Evolutionary conservation across 2,113 vertebrate genomes (phyloP), one percentile per base, ranked within the genome.

Genomic region (Pholis gunnellus): DNA sequence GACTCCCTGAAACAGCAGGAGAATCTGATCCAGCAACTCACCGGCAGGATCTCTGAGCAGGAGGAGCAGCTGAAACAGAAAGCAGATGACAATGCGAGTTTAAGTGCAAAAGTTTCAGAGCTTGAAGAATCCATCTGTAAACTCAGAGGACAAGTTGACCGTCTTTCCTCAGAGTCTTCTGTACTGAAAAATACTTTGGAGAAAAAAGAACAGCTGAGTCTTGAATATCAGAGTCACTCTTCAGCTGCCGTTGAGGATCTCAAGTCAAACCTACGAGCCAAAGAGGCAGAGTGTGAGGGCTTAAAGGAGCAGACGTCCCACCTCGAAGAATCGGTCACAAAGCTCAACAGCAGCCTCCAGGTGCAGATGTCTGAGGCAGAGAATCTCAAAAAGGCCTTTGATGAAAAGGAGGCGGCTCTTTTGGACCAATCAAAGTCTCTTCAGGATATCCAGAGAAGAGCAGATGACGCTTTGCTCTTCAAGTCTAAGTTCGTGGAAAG

Each of bases 31-130:
- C 94, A 94, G 71, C 92, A 96, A 66, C 89, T 97, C 46, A 92
- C 70, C 69, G 5, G 64, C 6, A 79, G 72, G 60, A 22, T 96
- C 9, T 6, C 73, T 44, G 86, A 96, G 75, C 96, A 95, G 82
- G 95, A 96, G 22, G 56, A 76, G 59, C 87, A 80, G 79, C 85
- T 97, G 74, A 94, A 94, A 74, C 92, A 92, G 67, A 95, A 95
- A 77, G 29, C 82, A 25, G 88, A 95, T 4, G 91, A 95, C 65
- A 94, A 46, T 9, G 27, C 83, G 5, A 38, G 34, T 81, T 88
- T 96, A 54, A 92, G 92, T 75, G 75, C 90, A 8, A 88, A 81
- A 1, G 75, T 95, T 72, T 94, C 94, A 44, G 92, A 95, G 50
- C 67, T 96, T 0, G 89, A 95, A 83, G 94, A 81, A 0, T 82